Conservation (phyloP, 2,797 vertebrate genomes). For the Delichon dasypus region DNA sequence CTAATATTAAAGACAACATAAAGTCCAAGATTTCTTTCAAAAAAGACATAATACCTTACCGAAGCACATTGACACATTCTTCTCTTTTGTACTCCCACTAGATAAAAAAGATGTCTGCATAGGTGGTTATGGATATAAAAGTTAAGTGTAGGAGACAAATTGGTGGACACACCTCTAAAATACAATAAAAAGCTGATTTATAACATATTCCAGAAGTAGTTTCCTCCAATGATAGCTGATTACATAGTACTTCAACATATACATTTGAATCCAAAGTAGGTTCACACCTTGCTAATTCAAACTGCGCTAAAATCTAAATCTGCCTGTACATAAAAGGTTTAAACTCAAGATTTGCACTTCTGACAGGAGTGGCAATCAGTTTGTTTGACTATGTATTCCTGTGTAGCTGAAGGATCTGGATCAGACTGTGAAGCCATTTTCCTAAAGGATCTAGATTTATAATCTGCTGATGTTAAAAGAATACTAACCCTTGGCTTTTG, state of each 20-base stretch:
- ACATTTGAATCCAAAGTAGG: background rate
- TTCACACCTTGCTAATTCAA: background rate
- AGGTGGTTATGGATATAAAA: slow-evolving; percentile 36
- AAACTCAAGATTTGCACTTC: background rate
- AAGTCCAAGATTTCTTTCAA: background rate
- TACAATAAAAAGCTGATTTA: background rate
- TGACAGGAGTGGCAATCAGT: background rate
- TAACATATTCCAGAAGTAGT: background rate
- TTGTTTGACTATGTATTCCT: background rate
- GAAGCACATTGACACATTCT: background rate
- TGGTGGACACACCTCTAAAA: slow-evolving; percentile 17
- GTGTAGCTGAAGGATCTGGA: background rate
- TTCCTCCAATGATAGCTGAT: background rate
- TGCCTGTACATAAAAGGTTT: background rate
- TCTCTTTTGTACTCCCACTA: slow-evolving; percentile 3
- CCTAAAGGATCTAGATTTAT: background rate
- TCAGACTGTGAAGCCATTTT: background rate
- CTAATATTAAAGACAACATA: background rate
- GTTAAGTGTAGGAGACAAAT: background rate
- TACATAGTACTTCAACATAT: background rate
- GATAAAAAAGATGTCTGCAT: slow-evolving; percentile 12
- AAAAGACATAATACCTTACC: background rate
- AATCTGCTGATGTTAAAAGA: background rate
- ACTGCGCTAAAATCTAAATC: slow-evolving; percentile 5
- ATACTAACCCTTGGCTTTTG: background rate